Percentiles rank a stretch among this genome's conserved stretches.
Conservation (phyloP, 53 echinoderm and acorn worm genomes). For the Holothuria scabra region DNA sequence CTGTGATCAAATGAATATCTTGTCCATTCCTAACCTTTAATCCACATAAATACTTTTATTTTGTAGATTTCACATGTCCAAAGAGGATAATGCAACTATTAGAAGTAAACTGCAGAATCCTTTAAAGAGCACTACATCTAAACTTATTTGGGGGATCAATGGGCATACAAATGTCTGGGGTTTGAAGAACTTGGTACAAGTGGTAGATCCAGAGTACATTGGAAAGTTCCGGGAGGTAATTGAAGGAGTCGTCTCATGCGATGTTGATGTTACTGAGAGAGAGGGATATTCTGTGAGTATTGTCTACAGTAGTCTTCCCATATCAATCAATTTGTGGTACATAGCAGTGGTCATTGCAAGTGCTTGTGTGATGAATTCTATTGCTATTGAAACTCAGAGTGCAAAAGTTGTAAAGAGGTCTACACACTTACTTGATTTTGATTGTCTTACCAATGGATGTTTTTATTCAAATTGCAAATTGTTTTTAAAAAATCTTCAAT, state of each 20-base stretch:
- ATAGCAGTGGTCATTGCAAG: background rate
- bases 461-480: too few relatives aligned
- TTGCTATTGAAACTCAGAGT: too few relatives aligned
- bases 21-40: too few relatives aligned
- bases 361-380: too few relatives aligned
- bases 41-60: too few relatives aligned
- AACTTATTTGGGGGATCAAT: slow-evolving; percentile 75
- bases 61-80: slow-evolving; percentile 82
- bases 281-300: background rate
- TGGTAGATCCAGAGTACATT: slow-evolving; percentile 51
- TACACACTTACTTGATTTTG: too few relatives aligned
- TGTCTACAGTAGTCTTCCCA: background rate
- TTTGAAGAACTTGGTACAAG: slow-evolving; percentile 71
- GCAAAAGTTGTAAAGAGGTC: too few relatives aligned
- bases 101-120: slow-evolving; percentile 64
- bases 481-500: too few relatives aligned
- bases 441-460: too few relatives aligned
- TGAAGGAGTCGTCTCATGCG: background rate
- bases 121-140: slow-evolving; percentile 65
- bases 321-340: background rate
- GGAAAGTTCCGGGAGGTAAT: slow-evolving; percentile 6
- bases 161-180: slow-evolving; percentile 85
- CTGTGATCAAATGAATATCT: too few relatives aligned
- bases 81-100: slow-evolving; percentile 51
- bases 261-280: background rate